Conservation (phyloP, 2,888 invertebrate genomes). For the Romanomermis culicivorax region DNA sequence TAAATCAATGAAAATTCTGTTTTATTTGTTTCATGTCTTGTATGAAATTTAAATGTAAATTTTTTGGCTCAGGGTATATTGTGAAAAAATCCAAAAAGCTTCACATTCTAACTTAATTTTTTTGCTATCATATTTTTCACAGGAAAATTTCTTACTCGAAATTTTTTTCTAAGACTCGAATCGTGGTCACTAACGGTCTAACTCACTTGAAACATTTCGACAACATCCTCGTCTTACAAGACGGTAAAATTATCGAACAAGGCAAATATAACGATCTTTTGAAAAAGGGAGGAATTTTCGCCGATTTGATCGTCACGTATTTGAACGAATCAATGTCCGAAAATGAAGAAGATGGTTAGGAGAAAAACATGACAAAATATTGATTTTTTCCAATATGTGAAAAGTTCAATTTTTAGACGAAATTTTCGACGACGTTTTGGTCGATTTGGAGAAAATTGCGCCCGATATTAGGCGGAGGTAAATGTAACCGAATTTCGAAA, state of each 20-base stretch:
- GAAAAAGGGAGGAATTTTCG: slow-evolving; percentile 45
- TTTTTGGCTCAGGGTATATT: slow-evolving; percentile 29
- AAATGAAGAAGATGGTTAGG: not conserved
- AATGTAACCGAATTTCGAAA: too few species aligned
- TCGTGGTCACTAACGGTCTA: slow-evolving; percentile 84
- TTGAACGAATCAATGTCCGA: slow-evolving; percentile 31
- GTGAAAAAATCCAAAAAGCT: not conserved
- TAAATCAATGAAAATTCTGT: not conserved
- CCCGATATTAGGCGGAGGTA: slow-evolving; percentile 15
- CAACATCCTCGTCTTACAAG: slow-evolving; percentile 63
- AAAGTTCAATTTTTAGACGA: slow-evolving; percentile 7
- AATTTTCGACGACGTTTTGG: slow-evolving; percentile 24
- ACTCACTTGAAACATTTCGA: slow-evolving; percentile 75
- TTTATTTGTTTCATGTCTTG: not conserved
- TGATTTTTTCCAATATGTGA: not conserved
- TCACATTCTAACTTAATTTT: not conserved
- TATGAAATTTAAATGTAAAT: too few species aligned
- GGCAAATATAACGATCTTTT: slow-evolving; percentile 74
- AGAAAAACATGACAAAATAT: not conserved
- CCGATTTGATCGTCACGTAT: slow-evolving; percentile 36
- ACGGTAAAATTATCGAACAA: slow-evolving; percentile 63
- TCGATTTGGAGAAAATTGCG: slow-evolving; percentile 20
- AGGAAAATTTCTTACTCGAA: not conserved
- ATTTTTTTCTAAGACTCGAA: slow-evolving; percentile 49
- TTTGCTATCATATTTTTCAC: not conserved